Percentiles rank a stretch among this genome's conserved stretches.
Conservation (phyloP, 2,113 vertebrate genomes). For the Corvus hawaiiensis region DNA sequence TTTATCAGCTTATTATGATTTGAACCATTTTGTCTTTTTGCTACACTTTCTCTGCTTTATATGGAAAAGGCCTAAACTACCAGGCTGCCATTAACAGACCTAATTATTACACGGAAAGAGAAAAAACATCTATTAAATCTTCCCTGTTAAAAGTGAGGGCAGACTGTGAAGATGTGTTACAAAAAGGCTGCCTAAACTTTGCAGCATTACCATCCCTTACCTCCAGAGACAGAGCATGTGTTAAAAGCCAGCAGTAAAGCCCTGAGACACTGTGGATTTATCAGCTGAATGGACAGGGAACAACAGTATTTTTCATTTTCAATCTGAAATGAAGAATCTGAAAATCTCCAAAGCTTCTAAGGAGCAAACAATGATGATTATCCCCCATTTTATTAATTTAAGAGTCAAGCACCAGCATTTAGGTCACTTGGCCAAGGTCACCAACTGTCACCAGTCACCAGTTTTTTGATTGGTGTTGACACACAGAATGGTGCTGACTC, state of each 20-base stretch:
- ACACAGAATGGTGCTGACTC: neutral
- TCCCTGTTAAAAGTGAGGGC: neutral
- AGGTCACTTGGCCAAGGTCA: neutral
- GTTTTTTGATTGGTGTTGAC: neutral
- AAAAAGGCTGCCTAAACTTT: neutral
- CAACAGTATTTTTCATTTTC: neutral
- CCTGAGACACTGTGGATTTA: neutral
- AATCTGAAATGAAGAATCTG: neutral
- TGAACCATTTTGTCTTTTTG: neutral
- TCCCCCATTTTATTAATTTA: neutral
- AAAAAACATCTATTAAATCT: neutral
- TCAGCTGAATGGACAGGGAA: neutral
- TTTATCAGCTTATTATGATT: neutral
- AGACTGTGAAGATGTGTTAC: neutral
- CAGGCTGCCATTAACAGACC: neutral
- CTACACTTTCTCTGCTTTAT: neutral
- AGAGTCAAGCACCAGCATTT: neutral
- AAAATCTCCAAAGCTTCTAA: neutral
- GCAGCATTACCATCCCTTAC: neutral
- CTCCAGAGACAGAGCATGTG: rapidly evolving
- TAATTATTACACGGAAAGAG: neutral
- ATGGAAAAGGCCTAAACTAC: neutral
- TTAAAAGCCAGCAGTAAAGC: neutral
- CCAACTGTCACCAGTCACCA: neutral
- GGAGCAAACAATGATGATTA: neutral